These are phyloP conservation scores for Scolopax bukidnonensis DNA, from an alignment of 2,797 vertebrate genomes.

Conservation along the genomic window DNA sequence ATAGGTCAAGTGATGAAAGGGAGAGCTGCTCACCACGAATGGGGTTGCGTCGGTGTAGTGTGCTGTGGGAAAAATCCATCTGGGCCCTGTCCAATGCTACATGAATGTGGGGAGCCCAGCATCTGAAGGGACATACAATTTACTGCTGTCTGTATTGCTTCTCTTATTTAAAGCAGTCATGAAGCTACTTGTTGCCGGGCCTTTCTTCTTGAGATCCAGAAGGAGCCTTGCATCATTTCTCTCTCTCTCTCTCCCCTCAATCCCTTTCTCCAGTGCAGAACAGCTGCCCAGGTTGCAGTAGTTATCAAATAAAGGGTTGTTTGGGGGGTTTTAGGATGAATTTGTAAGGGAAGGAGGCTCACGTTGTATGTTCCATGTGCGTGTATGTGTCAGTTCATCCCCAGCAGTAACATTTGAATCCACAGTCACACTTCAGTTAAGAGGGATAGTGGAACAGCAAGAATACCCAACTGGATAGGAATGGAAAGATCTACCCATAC, in stretches of 20 bases:
- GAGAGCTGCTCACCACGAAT: not conserved
- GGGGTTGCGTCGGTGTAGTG: accelerated
- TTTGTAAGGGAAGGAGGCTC: not conserved
- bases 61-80: not conserved
- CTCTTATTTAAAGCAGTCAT: not conserved
- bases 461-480: not conserved
- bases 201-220: not conserved
- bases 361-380: accelerated
- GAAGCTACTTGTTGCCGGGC: not conserved
- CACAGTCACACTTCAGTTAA: not conserved
- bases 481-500: not conserved
- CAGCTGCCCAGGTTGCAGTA: not conserved
- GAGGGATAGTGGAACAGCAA: not conserved
- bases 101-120: not conserved
- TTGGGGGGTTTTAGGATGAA: not conserved
- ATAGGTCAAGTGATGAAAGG: not conserved
- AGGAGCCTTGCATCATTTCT: not conserved
- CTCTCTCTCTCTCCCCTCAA: not conserved
- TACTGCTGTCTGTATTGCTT: not conserved
- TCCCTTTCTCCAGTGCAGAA: not conserved
- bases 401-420: not conserved
- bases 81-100: not conserved
- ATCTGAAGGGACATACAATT: not conserved
- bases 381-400: not conserved
- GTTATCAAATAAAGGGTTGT: not conserved